Evolutionary conservation across 2,888 invertebrate species (phyloP).

Genomic region (Orthonevra nobilis): DNA sequence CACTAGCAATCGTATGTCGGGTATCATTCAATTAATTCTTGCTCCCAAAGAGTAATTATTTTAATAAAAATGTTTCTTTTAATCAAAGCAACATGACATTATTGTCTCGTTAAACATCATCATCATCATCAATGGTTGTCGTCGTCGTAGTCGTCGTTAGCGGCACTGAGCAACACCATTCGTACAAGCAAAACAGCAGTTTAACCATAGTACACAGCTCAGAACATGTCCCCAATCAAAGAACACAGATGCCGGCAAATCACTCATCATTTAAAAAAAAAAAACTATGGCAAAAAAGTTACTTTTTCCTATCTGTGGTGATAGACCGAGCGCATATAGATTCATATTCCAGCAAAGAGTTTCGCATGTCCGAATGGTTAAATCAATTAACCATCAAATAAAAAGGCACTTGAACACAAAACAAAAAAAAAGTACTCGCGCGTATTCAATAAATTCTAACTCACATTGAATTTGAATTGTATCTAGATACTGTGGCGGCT

Average conservation of each 20-base stretch:
- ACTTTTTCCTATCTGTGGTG: conserved; percentile 20
- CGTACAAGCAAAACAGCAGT: neutral
- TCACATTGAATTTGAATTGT: conserved; percentile 8
- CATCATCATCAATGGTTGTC: conserved; percentile 24
- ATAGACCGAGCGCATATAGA: neutral
- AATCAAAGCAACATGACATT: conserved; percentile 71
- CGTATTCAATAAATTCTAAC: conserved; percentile 18
- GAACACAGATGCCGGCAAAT: conserved; percentile 39
- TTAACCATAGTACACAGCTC: conserved; percentile 22
- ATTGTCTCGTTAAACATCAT: conserved; percentile 70
- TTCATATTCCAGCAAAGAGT: conserved; percentile 23
- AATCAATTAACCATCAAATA: conserved; percentile 64
- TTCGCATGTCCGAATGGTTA: conserved; percentile 53
- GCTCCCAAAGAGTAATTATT: conserved; percentile 71
- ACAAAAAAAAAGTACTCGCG: conserved; percentile 22
- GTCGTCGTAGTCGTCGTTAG: conserved; percentile 2
- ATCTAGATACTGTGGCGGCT: conserved; percentile 9
- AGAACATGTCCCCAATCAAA: conserved; percentile 47
- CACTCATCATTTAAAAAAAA: conserved; percentile 30
- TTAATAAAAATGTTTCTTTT: conserved; percentile 71
- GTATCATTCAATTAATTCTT: conserved; percentile 68
- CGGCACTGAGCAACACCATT: neutral
- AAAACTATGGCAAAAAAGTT: neutral
- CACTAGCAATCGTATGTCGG: conserved; percentile 64
- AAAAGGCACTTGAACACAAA: conserved; percentile 37